Conservation (phyloP, 2,113 vertebrate genomes). For the Chloroceryle aenea region DNA sequence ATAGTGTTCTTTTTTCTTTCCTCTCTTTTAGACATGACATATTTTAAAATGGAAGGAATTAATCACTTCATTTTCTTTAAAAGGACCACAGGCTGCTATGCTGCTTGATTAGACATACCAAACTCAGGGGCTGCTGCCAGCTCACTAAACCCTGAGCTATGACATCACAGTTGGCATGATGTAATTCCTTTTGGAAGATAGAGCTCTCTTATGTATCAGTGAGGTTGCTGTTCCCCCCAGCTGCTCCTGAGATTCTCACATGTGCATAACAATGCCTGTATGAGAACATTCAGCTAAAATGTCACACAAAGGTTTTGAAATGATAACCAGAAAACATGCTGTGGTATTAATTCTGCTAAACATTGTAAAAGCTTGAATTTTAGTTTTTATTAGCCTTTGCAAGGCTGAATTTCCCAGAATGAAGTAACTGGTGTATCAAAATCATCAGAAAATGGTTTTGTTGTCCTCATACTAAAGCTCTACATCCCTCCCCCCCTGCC, state of each 20-base stretch:
- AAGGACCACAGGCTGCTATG: neutral
- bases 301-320: slow-evolving; percentile 20
- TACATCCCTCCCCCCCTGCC: neutral
- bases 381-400: slow-evolving; percentile 13
- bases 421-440: neutral
- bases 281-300: neutral
- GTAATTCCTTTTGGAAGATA: neutral
- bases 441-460: neutral
- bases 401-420: slow-evolving; percentile 39
- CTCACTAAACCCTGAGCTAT: neutral
- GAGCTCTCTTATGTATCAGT: neutral
- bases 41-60: slow-evolving; percentile 7
- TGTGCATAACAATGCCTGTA: accelerated
- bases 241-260: neutral
- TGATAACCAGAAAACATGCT: neutral
- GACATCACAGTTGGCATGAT: neutral
- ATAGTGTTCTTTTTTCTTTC: neutral
- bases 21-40: neutral
- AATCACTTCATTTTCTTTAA: neutral
- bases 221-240: neutral
- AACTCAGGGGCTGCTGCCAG: neutral
- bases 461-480: neutral
- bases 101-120: neutral
- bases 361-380: neutral
- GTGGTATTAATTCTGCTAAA: slow-evolving; percentile 38